Conservation (phyloP, 2,113 vertebrate genomes). For the Cheilinus undulatus region DNA sequence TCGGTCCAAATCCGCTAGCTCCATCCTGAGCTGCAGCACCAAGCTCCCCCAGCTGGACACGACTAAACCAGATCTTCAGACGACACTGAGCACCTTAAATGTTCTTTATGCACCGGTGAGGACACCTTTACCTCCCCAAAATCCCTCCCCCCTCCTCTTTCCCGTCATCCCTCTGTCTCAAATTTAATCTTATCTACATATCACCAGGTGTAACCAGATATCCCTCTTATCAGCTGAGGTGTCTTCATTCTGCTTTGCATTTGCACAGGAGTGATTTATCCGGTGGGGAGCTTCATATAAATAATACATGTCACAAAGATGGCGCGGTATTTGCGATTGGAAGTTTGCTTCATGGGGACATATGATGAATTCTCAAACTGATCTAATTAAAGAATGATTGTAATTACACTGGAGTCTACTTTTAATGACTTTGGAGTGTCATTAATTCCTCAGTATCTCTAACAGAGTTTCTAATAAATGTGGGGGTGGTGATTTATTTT, state of each 20-base stretch:
- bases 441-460: constrained; percentile 78
- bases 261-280: constrained; percentile 75
- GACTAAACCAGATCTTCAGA: constrained; percentile 23
- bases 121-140: constrained; percentile 44
- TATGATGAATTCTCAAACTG: constrained; percentile 69
- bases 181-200: constrained; percentile 84
- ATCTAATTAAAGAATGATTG: constrained; percentile 71
- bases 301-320: constrained; percentile 62
- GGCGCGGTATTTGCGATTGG: constrained; percentile 39
- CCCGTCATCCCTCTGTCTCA: constrained; percentile 71
- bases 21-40: constrained; percentile 1
- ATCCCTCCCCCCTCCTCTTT: constrained; percentile 21
- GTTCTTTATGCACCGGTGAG: constrained; percentile 72
- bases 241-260: constrained; percentile 74
- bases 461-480: constrained; percentile 74
- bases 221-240: constrained; percentile 71
- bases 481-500: constrained; percentile 76
- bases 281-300: constrained; percentile 44
- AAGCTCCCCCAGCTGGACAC: constrained; percentile 6
- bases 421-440: constrained; percentile 78
- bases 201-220: constrained; percentile 81
- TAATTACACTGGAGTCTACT: constrained; percentile 74
- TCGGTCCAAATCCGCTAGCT: constrained; percentile 46
- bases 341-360: constrained; percentile 61
- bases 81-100: constrained; percentile 52